Percentiles rank a stretch among this genome's conserved stretches.
Conservation (phyloP, 2,888 invertebrate genomes). For the Rhingia rostrata region DNA sequence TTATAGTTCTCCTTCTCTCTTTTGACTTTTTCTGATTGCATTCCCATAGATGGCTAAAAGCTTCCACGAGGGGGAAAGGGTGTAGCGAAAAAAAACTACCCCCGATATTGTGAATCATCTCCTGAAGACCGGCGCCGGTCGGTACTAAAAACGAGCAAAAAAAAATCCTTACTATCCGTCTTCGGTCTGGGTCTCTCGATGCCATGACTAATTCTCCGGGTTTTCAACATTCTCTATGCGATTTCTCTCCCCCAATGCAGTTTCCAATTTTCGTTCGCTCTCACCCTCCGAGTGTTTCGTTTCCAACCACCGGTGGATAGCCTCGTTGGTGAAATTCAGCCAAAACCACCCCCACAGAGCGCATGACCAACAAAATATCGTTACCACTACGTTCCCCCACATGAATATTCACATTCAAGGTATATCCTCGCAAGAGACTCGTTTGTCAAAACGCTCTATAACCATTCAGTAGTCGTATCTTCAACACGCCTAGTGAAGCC, state of each 20-base stretch:
- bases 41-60: constrained; percentile 45
- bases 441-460: constrained; percentile 59
- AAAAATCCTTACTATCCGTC: constrained; percentile 41
- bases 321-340: constrained; percentile 59
- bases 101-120: constrained; percentile 66
- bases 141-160: constrained; percentile 53
- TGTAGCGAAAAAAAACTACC: constrained; percentile 38
- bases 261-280: constrained; percentile 42
- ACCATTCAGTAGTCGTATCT: constrained; percentile 72
- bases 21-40: constrained; percentile 49
- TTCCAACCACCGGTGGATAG: constrained; percentile 57
- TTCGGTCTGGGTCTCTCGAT: constrained; percentile 47
- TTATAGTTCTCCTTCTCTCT: constrained; percentile 18
- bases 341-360: constrained; percentile 51
- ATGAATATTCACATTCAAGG: not conserved
- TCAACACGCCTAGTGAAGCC: constrained; percentile 71
- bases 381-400: constrained; percentile 58
- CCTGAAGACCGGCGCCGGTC: constrained; percentile 72
- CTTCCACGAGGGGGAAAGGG: constrained; percentile 1
- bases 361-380: constrained; percentile 37
- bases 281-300: constrained; percentile 51
- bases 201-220: constrained; percentile 69
- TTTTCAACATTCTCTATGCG: constrained; percentile 38
- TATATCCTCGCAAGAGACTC: constrained; percentile 65
- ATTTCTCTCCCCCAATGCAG: constrained; percentile 66